These are phyloP conservation scores for Lordiphosa mommai DNA, from an alignment of 1,140 invertebrate genomes.

Conservation along the genomic window DNA sequence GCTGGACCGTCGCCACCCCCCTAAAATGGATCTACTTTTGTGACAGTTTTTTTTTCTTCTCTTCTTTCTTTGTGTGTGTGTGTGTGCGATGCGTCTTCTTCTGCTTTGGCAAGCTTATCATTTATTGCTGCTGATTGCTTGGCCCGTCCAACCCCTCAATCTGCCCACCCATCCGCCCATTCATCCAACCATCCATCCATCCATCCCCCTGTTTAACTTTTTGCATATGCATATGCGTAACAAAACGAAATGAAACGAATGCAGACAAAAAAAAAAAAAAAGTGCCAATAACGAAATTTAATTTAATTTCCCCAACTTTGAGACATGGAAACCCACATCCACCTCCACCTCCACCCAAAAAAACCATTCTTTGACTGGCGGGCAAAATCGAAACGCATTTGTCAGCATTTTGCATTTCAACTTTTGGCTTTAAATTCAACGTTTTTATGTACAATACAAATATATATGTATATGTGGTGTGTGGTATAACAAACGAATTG, in stretches of 20 bases:
- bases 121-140: slow-evolving; percentile 73
- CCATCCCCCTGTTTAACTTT: background rate
- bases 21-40: slow-evolving; percentile 5
- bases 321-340: slow-evolving; percentile 14
- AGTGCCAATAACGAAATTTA: slow-evolving; percentile 70
- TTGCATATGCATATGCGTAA: slow-evolving; percentile 55
- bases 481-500: slow-evolving; percentile 46
- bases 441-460: slow-evolving; percentile 52
- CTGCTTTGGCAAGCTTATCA: slow-evolving; percentile 64
- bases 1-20: background rate
- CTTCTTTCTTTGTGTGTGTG: slow-evolving; percentile 14
- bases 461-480: too few relatives aligned
- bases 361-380: background rate
- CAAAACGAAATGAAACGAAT: slow-evolving; percentile 33
- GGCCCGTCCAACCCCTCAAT: slow-evolving; percentile 17
- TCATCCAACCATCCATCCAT: background rate
- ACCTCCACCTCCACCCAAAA: background rate
- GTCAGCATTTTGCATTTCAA: slow-evolving; percentile 67
- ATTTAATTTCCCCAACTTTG: slow-evolving; percentile 63
- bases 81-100: slow-evolving; percentile 13
- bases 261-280: slow-evolving; percentile 28
- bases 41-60: slow-evolving; percentile 9
- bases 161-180: background rate
- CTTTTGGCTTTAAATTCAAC: slow-evolving; percentile 53
- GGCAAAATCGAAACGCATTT: slow-evolving; percentile 61